Conservation (phyloP, 2,888 invertebrate species). For the Conomelus anceps region DNA sequence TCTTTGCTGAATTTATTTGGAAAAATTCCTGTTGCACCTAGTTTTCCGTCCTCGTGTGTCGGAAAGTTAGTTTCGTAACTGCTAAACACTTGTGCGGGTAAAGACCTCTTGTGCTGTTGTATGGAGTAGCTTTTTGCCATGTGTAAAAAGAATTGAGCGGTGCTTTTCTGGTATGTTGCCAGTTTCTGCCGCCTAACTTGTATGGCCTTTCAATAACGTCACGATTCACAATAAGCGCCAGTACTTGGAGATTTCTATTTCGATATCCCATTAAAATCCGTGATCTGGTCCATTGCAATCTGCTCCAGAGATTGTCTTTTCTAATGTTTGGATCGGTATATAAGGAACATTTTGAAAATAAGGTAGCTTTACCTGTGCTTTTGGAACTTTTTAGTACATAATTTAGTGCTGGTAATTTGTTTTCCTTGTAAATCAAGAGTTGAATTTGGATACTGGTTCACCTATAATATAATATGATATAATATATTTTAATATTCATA, state of each 20-base stretch:
- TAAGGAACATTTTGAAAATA: too few relatives aligned
- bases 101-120: background rate
- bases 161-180: background rate
- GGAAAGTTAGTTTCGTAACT: background rate
- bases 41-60: background rate
- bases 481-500: too few relatives aligned
- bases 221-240: background rate
- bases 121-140: background rate
- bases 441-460: too few relatives aligned
- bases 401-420: too few relatives aligned
- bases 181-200: background rate
- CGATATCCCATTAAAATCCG: background rate
- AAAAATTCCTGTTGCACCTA: background rate
- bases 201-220: background rate
- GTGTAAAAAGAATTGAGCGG: background rate
- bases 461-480: too few relatives aligned
- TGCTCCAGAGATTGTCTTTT: background rate
- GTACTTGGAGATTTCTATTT: background rate
- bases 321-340: background rate
- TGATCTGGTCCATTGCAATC: background rate
- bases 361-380: too few relatives aligned
- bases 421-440: too few relatives aligned
- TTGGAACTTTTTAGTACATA: too few relatives aligned
- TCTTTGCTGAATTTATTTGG: background rate
- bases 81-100: background rate